A percentile compares a stretch with the other conserved stretches of the same genome.
phyloP scores from a whole-genome alignment of 2,113 vertebrate species.

The Gobius niger region DNA sequence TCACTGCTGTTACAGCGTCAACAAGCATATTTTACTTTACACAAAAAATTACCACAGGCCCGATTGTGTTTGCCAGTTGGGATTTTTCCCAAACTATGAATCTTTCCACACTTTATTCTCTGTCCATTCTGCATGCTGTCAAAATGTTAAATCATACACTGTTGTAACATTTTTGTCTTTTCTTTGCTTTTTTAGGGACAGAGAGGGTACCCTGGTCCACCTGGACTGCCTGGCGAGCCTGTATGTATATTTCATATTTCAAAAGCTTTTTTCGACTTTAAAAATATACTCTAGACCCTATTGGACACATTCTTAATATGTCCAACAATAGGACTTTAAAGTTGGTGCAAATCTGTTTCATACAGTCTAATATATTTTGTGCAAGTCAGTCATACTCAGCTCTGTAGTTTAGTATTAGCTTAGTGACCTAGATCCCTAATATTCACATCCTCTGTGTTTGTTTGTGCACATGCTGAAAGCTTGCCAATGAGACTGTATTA shows the following conservation, averaged over 20 bases:
- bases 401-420: slow-evolving; percentile 20
- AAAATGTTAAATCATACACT: neutral
- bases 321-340: neutral
- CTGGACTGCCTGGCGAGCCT: slow-evolving; percentile 92
- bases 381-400: slow-evolving; percentile 1
- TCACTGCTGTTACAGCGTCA: slow-evolving; percentile 20
- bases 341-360: neutral
- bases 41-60: slow-evolving; percentile 26
- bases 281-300: neutral
- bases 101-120: slow-evolving; percentile 12
- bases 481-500: slow-evolving; percentile 55
- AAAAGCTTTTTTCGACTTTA: neutral
- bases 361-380: neutral
- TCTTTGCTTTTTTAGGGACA: slow-evolving; percentile 80
- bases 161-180: slow-evolving; percentile 22
- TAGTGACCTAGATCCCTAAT: slow-evolving; percentile 12
- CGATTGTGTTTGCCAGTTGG: slow-evolving; percentile 5
- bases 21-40: slow-evolving; percentile 28
- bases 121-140: slow-evolving; percentile 7
- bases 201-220: slow-evolving; percentile 90
- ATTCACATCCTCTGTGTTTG: slow-evolving; percentile 20
- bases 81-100: neutral
- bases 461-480: slow-evolving; percentile 13
- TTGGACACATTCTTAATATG: neutral
- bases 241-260: slow-evolving; percentile 76